Evolutionary conservation across 2,888 invertebrate species (phyloP).

Genomic region (Mactromeris polynyma): DNA sequence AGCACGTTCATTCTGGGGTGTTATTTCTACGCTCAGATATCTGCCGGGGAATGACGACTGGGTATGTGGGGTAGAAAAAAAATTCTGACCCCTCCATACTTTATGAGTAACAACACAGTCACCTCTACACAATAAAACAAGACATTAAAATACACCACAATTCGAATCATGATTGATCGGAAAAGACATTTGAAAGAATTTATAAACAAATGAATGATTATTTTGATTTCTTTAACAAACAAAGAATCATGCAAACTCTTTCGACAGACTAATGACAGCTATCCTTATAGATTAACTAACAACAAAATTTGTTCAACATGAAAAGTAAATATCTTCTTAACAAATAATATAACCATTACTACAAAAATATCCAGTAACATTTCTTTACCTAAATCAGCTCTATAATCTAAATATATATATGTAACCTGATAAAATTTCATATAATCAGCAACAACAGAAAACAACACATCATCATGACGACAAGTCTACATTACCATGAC

Average conservation of each 20-base stretch:
- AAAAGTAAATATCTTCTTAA: conserved; percentile 15
- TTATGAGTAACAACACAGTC: neutral
- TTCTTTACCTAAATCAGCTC: neutral
- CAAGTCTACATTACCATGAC: neutral
- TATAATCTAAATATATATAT: neutral
- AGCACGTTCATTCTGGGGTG: too few species aligned
- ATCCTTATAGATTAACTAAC: neutral
- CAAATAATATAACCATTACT: neutral
- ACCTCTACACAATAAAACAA: neutral
- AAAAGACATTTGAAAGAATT: neutral
- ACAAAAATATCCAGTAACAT: conserved; percentile 19
- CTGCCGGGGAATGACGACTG: too few species aligned
- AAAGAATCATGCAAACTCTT: neutral
- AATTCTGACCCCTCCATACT: neutral
- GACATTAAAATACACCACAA: neutral
- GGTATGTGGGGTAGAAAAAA: too few species aligned
- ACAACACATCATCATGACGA: neutral
- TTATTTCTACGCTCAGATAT: too few species aligned
- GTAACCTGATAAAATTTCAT: conserved; percentile 11
- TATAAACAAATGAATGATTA: conserved; percentile 2
- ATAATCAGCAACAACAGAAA: conserved; percentile 4
- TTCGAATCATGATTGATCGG: neutral
- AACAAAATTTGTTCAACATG: conserved; percentile 12
- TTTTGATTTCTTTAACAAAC: conserved; percentile 8
- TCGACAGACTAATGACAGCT: neutral